A percentile compares a stretch with the other conserved stretches of the same genome.
phyloP scores from a whole-genome alignment of 2,888 invertebrate species.

The Agrenia bidenticulata region DNA sequence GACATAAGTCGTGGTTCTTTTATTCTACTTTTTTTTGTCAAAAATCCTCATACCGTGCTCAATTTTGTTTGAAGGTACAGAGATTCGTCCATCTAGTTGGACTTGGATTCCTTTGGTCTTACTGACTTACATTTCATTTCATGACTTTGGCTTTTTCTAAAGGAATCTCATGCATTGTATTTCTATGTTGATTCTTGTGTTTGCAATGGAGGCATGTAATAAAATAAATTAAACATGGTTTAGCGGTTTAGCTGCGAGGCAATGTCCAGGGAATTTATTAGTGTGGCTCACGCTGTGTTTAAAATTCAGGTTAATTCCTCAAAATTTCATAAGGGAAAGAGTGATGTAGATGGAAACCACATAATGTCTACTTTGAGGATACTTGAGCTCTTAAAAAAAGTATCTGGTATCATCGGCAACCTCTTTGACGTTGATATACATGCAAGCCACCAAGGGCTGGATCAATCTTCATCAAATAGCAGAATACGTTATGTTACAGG shows the following conservation, averaged over 20 bases:
- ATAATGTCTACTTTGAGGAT: too few species aligned
- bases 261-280: slow-evolving; percentile 10
- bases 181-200: too few species aligned
- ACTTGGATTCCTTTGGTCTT: neutral
- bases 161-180: too few species aligned
- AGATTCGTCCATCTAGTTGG: neutral
- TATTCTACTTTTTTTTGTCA: slow-evolving; percentile 24
- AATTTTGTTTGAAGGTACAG: neutral
- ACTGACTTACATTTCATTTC: slow-evolving; percentile 1
- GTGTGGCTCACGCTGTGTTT: neutral
- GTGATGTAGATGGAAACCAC: too few species aligned
- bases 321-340: neutral
- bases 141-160: too few species aligned
- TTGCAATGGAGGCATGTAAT: too few species aligned
- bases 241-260: slow-evolving; percentile 3
- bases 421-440: slow-evolving; percentile 9
- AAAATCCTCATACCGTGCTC: slow-evolving; percentile 21
- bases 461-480: too few species aligned
- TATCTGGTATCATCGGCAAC: too few species aligned
- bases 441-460: neutral
- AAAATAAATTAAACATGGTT: too few species aligned
- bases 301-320: slow-evolving; percentile 9
- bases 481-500: too few species aligned
- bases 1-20: slow-evolving; percentile 25
- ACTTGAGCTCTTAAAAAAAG: too few species aligned